Evolutionary conservation across 2,888 invertebrate genomes (phyloP).

Genomic region (Parapristionchus giblindavisi): DNA sequence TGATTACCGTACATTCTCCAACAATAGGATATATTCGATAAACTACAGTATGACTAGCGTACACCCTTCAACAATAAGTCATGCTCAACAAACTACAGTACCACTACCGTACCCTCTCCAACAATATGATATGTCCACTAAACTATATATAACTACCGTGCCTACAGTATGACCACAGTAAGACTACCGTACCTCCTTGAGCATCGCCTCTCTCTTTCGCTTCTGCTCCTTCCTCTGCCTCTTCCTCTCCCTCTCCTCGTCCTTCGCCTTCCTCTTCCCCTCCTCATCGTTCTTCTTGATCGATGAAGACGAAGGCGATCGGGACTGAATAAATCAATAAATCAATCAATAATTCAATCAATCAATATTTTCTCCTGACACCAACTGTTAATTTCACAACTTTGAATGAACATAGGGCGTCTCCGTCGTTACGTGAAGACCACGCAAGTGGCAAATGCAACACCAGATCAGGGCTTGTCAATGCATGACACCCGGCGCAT

Average conservation of each 20-base stretch:
- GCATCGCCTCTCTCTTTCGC: slow-evolving; percentile 30
- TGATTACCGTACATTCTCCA: not conserved
- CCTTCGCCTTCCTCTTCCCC: not conserved
- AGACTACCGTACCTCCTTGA: slow-evolving; percentile 31
- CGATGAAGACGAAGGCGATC: not conserved
- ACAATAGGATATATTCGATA: not conserved
- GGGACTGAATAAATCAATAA: slow-evolving; percentile 11
- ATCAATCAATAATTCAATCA: not conserved
- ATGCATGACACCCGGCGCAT: too few species aligned
- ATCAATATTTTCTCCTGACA: not conserved
- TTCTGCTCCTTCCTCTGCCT: slow-evolving; percentile 19
- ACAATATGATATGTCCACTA: not conserved
- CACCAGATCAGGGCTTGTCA: too few species aligned
- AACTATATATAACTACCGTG: not conserved
- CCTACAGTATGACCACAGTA: not conserved
- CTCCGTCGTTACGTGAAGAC: too few species aligned
- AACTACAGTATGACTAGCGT: not conserved
- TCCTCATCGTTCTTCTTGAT: slow-evolving; percentile 1
- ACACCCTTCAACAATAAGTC: not conserved
- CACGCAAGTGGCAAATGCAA: too few species aligned
- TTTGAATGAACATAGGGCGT: too few species aligned
- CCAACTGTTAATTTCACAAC: too few species aligned
- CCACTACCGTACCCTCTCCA: not conserved
- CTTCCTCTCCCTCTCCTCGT: slow-evolving; percentile 25
- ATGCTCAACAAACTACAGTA: not conserved